Evolutionary conservation across 2,888 invertebrate genomes (phyloP), one percentile per base, ranked within the genome.

Genomic region (Craniophora ligustri): DNA sequence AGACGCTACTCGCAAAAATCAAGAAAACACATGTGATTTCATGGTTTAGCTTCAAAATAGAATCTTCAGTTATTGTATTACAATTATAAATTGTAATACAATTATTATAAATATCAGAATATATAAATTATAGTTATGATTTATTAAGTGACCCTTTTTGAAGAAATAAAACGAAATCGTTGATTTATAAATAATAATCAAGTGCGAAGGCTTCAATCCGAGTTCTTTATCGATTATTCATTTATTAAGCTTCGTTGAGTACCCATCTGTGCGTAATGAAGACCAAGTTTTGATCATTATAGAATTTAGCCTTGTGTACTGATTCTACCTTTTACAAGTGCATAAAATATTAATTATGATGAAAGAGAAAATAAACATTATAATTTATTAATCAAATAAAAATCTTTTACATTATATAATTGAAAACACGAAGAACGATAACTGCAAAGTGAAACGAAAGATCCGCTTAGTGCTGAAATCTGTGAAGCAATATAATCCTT

Each of bases 231-330:
- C 58, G 67, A 51, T 47, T 69, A 63, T 59, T 64, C 59, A 69
- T 54, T 60, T 60, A 69, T 60, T 67, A 49, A 64, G 60, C 70
- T 70, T 60, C 51, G 54, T 60, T 57, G 54, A 49, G 60, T 70
- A 46, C 51, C 54, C 53, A 47, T 70, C 57, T 36, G 32, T 57
- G 51, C 50, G 60, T 45, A 35, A 64, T 28, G 39, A 28, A 40
- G 54, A 45, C 50, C 42, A 51, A 66, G 54, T 63, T 63, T 58
- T 47, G 35, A 66, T 62, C 36, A 53, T 58, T 69, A 59, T 15
- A 50, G 13, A 67, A 66, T 23, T 47, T 58, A 32, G 19, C 40
- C 30, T 55, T 42, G 38, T 49, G 38, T 39, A 42, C 51, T 26
- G 18, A 26, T 44, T 48, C 16, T 30, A 42, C 30, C 10, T 42